Evolutionary conservation across 2,888 invertebrate genomes (phyloP).

Genomic region (Polydesmus complanatus): DNA sequence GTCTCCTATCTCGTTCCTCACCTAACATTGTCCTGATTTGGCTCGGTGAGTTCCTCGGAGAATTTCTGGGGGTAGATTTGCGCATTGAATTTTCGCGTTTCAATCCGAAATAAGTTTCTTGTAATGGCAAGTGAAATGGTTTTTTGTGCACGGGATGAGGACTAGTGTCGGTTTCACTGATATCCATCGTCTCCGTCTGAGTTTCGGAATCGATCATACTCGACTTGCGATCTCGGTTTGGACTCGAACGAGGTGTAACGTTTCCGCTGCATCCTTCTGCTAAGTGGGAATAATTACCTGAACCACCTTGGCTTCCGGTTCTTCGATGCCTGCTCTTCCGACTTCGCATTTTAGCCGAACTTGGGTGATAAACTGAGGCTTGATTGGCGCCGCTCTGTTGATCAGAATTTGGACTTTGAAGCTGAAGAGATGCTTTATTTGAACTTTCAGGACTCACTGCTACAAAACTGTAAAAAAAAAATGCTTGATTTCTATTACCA

Average conservation of each 20-base stretch:
- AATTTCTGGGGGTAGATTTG: not conserved
- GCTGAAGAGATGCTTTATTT: slow-evolving; percentile 23
- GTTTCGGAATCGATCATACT: slow-evolving; percentile 44
- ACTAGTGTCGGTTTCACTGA: slow-evolving; percentile 46
- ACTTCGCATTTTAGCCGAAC: slow-evolving; percentile 22
- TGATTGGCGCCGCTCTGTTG: slow-evolving; percentile 19
- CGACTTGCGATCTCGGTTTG: slow-evolving; percentile 11
- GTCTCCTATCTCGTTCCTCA: not conserved
- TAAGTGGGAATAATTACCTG: slow-evolving; percentile 20
- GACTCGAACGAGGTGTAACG: slow-evolving; percentile 15
- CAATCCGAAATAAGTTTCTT: not conserved
- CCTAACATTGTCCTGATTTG: not conserved
- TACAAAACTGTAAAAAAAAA: slow-evolving; percentile 3
- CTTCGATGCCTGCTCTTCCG: slow-evolving; percentile 31
- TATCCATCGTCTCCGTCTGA: slow-evolving; percentile 50
- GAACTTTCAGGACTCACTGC: slow-evolving; percentile 18
- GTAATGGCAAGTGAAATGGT: slow-evolving; percentile 1
- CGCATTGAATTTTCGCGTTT: not conserved
- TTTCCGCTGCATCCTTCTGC: slow-evolving; percentile 8
- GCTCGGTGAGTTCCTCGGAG: not conserved
- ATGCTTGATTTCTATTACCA: not conserved
- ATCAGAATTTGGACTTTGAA: slow-evolving; percentile 18
- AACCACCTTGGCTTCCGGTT: slow-evolving; percentile 29
- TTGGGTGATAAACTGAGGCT: slow-evolving; percentile 21
- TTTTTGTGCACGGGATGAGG: slow-evolving; percentile 31